Percentiles rank a stretch among this genome's conserved stretches.
These are phyloP conservation scores for Gambusia affinis DNA, from an alignment of 2,113 vertebrate genomes.

Conservation along the genomic window DNA sequence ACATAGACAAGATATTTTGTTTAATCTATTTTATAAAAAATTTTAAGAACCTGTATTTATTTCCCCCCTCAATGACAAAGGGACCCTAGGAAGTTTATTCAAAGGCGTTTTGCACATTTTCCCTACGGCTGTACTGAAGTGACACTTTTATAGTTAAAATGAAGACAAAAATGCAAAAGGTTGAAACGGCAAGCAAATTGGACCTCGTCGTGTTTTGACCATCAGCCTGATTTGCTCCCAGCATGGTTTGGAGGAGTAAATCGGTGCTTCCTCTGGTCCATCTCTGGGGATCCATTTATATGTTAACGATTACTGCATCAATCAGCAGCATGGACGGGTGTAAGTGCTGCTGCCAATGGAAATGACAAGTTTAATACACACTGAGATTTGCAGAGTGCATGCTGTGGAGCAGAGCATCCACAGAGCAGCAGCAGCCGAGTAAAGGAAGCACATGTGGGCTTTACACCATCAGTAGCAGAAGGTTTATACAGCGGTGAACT, in stretches of 20 bases:
- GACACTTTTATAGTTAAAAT: no score
- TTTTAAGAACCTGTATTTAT: no score
- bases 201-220: background rate
- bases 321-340: slow-evolving; percentile 23
- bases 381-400: background rate
- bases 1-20: no score
- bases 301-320: slow-evolving; percentile 37
- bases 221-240: background rate
- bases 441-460: background rate
- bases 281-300: slow-evolving; percentile 42
- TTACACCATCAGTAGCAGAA: slow-evolving; percentile 19
- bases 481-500: slow-evolving; percentile 20
- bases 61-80: no score
- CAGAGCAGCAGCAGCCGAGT: slow-evolving; percentile 15
- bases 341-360: slow-evolving; percentile 51
- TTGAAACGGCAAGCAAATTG: no score
- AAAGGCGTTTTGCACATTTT: no score
- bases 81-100: no score
- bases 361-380: slow-evolving; percentile 17
- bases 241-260: slow-evolving; percentile 7
- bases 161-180: no score
- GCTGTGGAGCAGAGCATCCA: slow-evolving; percentile 4
- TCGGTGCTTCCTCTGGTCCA: slow-evolving; percentile 37
- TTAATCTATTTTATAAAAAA: no score
- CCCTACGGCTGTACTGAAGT: no score